Base-by-base conservation (phyloP, 2,888 invertebrate species). In the Oscheius sp. region DNA sequence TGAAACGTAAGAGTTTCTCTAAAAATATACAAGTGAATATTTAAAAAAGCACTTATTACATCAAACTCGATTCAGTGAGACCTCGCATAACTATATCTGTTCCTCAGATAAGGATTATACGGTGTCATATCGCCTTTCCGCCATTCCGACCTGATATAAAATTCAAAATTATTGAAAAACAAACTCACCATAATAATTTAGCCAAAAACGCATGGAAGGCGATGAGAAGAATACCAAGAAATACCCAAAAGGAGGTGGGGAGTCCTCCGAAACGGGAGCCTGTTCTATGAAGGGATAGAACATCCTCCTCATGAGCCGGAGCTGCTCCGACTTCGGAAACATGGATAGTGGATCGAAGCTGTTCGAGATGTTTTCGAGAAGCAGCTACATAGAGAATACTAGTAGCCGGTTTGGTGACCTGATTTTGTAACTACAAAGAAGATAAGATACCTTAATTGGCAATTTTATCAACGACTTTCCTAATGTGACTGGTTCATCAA, bases 161-260 rank as follows among this genome's bases (percentile, higher is more conserved):
- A 22, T 62, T 12, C 20, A 3, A 59, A 59, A 41, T 24, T 26
- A 22, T 94, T 86, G 94, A n/a, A 62, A 49, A 63, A 28, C 33
- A 2, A 12, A 59, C 94, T 82, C 92, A 93, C 88, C 93, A 92
- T 76, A 95, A 92, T 80, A 95, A 90, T 88, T 94, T 93, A 88
- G 92, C 93, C 30, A 95, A 90, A 89, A 95, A 95, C 82, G 94
- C 89, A 88, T 95, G 95, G 89, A 95, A 95, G 81, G 94, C 90
- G 70, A 94, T 90, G 80, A 95, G 93, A 74, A 95, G 90, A 85
- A 92, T 90, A 86, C 92, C 92, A 77, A 95, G 92, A 71, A 93
- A 91, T 51, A 94, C 91, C 95, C 95, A 95, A 87, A 95, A 94
- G 51, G 94, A 88, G 0, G 93, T 92, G 47, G 95, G 94, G 71